Percentiles rank a stretch among this genome's conserved stretches.
phyloP scores from a whole-genome alignment of 2,888 invertebrate species.

The Antheraea yamamai region DNA sequence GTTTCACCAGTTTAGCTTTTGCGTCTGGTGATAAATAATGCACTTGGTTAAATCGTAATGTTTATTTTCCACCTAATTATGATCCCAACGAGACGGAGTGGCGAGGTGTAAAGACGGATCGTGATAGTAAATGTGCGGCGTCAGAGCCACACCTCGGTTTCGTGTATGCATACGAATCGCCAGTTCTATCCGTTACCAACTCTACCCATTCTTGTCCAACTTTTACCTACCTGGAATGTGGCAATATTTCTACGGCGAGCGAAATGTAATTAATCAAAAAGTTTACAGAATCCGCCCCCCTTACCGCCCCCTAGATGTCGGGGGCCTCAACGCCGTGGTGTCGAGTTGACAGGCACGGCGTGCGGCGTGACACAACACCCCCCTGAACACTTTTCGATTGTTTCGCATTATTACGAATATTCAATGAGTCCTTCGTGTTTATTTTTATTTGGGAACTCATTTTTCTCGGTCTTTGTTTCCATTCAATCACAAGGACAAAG shows the following conservation, averaged over 20 bases:
- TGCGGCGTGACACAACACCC: slow-evolving; percentile 13
- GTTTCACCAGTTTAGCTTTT: too few relatives aligned
- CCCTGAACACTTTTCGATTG: slow-evolving; percentile 20
- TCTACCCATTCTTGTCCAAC: slow-evolving; percentile 45
- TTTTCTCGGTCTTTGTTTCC: background rate
- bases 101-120: too few relatives aligned
- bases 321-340: slow-evolving; percentile 12
- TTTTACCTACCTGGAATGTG: slow-evolving; percentile 68
- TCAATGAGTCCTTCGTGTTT: slow-evolving; percentile 16
- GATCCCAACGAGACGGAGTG: too few relatives aligned
- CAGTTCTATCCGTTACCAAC: background rate
- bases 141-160: background rate
- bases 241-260: slow-evolving; percentile 71
- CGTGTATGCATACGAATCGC: background rate
- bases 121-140: too few relatives aligned
- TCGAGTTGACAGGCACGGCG: slow-evolving; percentile 14
- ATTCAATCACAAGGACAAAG: background rate
- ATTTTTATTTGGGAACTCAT: slow-evolving; percentile 6
- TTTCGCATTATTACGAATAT: slow-evolving; percentile 16
- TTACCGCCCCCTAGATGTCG: slow-evolving; percentile 26
- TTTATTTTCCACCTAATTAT: too few relatives aligned
- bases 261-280: slow-evolving; percentile 81
- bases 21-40: too few relatives aligned
- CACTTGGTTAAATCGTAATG: too few relatives aligned
- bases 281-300: slow-evolving; percentile 57